Base-by-base conservation (phyloP, 2,113 vertebrate genomes). In the Nycticryphes semicollaris region DNA sequence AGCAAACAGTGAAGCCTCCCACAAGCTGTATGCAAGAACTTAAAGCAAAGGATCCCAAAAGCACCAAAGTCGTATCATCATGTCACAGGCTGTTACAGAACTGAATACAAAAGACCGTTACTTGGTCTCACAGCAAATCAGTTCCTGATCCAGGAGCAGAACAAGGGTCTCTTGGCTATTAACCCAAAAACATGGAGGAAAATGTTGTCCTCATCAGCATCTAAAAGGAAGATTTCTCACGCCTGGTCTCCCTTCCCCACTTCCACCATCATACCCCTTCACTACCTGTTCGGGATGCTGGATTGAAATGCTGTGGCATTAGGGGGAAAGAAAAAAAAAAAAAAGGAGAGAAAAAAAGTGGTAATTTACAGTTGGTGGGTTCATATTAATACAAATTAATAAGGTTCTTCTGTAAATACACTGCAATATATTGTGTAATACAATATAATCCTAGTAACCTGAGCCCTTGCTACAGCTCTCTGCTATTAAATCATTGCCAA, bases 401-500 rank as follows among this genome's bases (percentile, higher is more conserved):
- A 91, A 77, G 9, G 14, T 53, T 75, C 22, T 80, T 92, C 73
- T 54, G 33, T 78, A 92, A 93, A 92, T 96, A 92, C 13, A 27
- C 17, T 87, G 56, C 22, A 87, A 30, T 84, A 51, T 89, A 92
- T 91, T 91, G 62, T 95, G 96, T 73, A 96, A 95, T 72, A 93
- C 24, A 93, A 91, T 83, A 93, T 84, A 97, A 87, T 92, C 63
- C 37, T 4, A 84, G 93, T 94, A 97, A 97, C 92, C 50, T 69
- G 87, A 97, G 75, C 45, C 51, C n/a, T 94, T 80, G 43, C 75
- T 94, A 68, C 43, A 96, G 73, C 41, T 76, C 70, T 74, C 76
- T 82, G 43, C 67, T 95, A 79, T 28, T 96, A 97, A 96, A 91
- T 97, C 90, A 92, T 67, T 92, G 50, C 50, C 77, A 96, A 92